phyloP scores from a whole-genome alignment of 2,797 vertebrate species.

The Ptychadena robeensis region DNA sequence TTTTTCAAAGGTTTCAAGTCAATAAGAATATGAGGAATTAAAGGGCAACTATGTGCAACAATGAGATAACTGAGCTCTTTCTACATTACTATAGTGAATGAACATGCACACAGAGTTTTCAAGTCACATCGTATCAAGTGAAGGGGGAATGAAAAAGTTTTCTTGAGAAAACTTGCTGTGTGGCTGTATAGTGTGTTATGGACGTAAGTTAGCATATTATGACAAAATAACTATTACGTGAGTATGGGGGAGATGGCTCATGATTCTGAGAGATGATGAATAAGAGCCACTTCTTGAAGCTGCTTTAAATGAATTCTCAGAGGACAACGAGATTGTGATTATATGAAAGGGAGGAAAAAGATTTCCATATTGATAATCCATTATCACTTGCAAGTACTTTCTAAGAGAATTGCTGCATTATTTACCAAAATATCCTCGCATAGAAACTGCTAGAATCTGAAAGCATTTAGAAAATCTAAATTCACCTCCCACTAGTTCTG shows the following conservation, averaged over 20 bases:
- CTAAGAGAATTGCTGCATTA: slow-evolving; percentile 50
- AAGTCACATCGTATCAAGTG: neutral
- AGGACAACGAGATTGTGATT: slow-evolving; percentile 29
- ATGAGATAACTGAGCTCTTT: no score
- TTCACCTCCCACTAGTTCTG: slow-evolving; percentile 17
- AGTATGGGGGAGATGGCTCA: slow-evolving; percentile 42
- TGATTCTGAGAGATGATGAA: slow-evolving; percentile 46
- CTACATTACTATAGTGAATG: neutral
- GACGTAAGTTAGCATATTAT: slow-evolving; percentile 37
- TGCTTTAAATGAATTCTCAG: slow-evolving; percentile 56
- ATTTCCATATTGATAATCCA: slow-evolving; percentile 45
- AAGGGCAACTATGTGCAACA: no score
- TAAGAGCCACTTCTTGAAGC: slow-evolving; percentile 46
- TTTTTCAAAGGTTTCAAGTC: no score
- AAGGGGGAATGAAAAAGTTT: slow-evolving; percentile 3
- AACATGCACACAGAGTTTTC: neutral
- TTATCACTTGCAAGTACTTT: slow-evolving; percentile 11
- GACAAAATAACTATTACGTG: slow-evolving; percentile 47
- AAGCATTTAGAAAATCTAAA: slow-evolving; percentile 43
- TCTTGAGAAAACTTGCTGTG: slow-evolving; percentile 40
- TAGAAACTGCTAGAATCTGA: slow-evolving; percentile 20
- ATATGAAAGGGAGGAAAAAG: slow-evolving; percentile 15
- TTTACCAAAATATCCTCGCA: slow-evolving; percentile 48
- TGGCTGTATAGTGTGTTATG: slow-evolving; percentile 25
- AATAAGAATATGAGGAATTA: no score